Evolutionary conservation across 1,140 invertebrate genomes (phyloP).

Genomic region (Limonius californicus): DNA sequence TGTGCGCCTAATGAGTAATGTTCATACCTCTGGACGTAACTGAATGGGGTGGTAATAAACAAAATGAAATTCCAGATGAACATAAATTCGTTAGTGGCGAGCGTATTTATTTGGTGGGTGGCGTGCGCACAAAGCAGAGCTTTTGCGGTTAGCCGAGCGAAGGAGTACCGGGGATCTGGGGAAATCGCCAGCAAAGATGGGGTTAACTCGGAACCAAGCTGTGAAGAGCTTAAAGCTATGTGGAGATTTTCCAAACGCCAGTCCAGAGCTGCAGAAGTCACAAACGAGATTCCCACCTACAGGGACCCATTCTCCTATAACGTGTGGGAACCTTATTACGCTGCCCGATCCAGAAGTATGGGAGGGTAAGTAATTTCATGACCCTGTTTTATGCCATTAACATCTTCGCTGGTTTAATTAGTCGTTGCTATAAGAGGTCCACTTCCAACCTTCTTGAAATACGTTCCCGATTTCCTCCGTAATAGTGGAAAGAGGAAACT

Average conservation of each 20-base stretch:
- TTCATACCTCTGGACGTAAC: too few species aligned
- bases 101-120: conserved; percentile 29
- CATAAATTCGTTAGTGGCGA: conserved; percentile 21
- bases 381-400: too few species aligned
- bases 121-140: conserved; percentile 23
- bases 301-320: conserved; percentile 77
- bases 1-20: too few species aligned
- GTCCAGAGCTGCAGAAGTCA: conserved; percentile 78
- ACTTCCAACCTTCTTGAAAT: too few species aligned
- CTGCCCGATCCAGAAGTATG: conserved; percentile 50
- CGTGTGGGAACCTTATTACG: conserved; percentile 69
- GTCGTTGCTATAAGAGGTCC: too few species aligned
- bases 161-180: conserved; percentile 40
- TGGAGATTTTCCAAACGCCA: conserved; percentile 88
- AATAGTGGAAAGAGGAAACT: too few species aligned
- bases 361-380: conserved; percentile 47
- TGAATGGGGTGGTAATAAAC: background rate
- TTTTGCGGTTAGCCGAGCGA: conserved; percentile 34
- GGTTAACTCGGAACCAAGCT: conserved; percentile 64
- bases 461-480: too few species aligned
- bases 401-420: too few species aligned
- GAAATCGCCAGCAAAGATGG: conserved; percentile 37
- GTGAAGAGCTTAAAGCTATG: conserved; percentile 83
- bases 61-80: conserved; percentile 31
- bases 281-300: conserved; percentile 77